Evolutionary conservation across 2,888 invertebrate species (phyloP).

Genomic region (Eupeodes luniger): DNA sequence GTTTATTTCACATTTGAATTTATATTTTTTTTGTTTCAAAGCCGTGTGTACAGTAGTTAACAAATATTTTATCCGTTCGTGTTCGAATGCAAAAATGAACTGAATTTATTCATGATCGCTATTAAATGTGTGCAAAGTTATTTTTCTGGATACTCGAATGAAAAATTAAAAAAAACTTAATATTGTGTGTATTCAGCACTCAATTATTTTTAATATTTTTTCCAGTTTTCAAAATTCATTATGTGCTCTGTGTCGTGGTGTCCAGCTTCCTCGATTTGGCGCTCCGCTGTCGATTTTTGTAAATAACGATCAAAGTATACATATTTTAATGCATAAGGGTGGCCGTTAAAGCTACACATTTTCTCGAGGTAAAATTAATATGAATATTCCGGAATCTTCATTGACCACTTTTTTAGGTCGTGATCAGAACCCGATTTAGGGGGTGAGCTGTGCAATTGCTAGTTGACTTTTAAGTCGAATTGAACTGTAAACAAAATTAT

Average conservation of each 20-base stretch:
- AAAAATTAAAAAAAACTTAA: constrained; percentile 15
- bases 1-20: no score
- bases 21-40: no score
- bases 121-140: constrained; percentile 21
- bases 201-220: constrained; percentile 44
- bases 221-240: constrained; percentile 40
- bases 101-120: constrained; percentile 45
- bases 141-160: constrained; percentile 34
- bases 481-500: no score
- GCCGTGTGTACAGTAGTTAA: no score
- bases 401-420: no score
- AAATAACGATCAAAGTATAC: constrained; percentile 23
- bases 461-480: no score
- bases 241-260: constrained; percentile 15
- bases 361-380: no score
- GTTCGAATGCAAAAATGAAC: constrained; percentile 57
- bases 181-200: constrained; percentile 45
- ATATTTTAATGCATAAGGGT: no score
- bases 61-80: constrained; percentile 35
- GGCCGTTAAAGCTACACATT: no score
- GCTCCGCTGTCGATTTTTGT: constrained; percentile 26
- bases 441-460: no score
- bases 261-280: constrained; percentile 35
- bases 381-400: no score
- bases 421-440: no score